These are phyloP conservation scores for Dolichomitus sp. DNA, from an alignment of 2,888 invertebrate species.

Conservation along the genomic window DNA sequence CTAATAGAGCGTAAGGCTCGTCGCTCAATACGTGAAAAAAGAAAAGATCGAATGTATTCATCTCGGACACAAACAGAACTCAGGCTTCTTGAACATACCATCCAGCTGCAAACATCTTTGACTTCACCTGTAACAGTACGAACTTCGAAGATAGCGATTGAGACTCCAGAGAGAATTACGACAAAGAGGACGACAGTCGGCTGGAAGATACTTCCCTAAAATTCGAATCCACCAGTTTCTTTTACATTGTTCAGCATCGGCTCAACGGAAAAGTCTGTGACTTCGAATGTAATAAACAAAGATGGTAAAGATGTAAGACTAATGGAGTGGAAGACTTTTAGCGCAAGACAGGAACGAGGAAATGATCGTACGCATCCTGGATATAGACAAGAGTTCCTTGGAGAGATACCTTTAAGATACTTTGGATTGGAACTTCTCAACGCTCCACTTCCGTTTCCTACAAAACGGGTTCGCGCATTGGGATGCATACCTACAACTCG, in stretches of 20 bases:
- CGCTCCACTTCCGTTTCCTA: slow-evolving; percentile 57
- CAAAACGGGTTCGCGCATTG: slow-evolving; percentile 48
- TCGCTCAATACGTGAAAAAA: no score
- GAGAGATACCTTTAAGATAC: background rate
- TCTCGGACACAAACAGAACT: no score
- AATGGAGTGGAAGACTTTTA: slow-evolving; percentile 15
- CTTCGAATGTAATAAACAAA: background rate
- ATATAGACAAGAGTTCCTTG: background rate
- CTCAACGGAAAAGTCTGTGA: background rate
- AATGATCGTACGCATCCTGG: slow-evolving; percentile 36
- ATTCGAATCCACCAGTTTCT: background rate
- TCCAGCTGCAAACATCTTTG: no score
- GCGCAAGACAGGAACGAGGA: slow-evolving; percentile 10
- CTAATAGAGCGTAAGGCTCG: no score
- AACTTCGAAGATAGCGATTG: no score
- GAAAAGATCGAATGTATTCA: no score
- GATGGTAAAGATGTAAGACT: no score
- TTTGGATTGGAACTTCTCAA: slow-evolving; percentile 54
- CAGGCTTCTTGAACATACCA: no score
- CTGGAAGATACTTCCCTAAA: slow-evolving; percentile 10
- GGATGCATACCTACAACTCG: slow-evolving; percentile 12
- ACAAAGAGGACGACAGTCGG: slow-evolving; percentile 34
- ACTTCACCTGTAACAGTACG: no score
- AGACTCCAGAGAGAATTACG: background rate
- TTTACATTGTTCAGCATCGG: background rate